phyloP scores from a whole-genome alignment of 1,140 invertebrate genomes.

The Aphis gossypii region DNA sequence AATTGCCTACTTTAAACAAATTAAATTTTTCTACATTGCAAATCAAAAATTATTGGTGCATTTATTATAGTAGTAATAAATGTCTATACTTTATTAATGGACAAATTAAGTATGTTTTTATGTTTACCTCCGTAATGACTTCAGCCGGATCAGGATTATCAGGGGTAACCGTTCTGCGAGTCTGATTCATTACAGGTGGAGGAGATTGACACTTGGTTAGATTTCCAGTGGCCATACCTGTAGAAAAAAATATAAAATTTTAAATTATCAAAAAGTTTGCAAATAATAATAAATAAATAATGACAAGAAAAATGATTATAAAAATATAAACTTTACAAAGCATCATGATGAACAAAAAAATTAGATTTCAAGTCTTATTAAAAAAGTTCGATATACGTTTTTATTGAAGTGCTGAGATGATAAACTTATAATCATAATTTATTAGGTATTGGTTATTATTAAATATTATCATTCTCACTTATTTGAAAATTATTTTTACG shows the following conservation, averaged over 20 bases:
- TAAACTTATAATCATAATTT: background rate
- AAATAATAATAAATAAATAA: slow-evolving; percentile 1
- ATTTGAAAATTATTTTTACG: background rate
- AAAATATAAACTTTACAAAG: background rate
- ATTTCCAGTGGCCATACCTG: slow-evolving; percentile 44
- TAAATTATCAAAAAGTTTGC: background rate
- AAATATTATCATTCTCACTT: background rate
- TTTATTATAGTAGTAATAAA: background rate
- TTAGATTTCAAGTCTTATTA: background rate
- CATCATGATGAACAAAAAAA: background rate
- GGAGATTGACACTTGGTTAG: slow-evolving; percentile 60
- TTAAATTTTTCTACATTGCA: background rate
- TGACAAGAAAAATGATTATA: background rate
- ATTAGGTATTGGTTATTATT: background rate
- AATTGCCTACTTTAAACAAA: background rate
- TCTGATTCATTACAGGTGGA: slow-evolving; percentile 56
- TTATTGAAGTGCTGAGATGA: background rate
- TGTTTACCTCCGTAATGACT: slow-evolving; percentile 69
- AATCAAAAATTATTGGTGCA: background rate
- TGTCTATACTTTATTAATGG: background rate
- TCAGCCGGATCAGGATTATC: slow-evolving; percentile 70
- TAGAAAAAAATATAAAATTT: background rate
- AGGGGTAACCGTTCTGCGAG: slow-evolving; percentile 67
- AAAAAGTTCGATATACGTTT: background rate
- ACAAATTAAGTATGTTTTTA: background rate